These are phyloP conservation scores for Drosophila truncata DNA, from an alignment of 1,140 invertebrate genomes.

Conservation along the genomic window DNA sequence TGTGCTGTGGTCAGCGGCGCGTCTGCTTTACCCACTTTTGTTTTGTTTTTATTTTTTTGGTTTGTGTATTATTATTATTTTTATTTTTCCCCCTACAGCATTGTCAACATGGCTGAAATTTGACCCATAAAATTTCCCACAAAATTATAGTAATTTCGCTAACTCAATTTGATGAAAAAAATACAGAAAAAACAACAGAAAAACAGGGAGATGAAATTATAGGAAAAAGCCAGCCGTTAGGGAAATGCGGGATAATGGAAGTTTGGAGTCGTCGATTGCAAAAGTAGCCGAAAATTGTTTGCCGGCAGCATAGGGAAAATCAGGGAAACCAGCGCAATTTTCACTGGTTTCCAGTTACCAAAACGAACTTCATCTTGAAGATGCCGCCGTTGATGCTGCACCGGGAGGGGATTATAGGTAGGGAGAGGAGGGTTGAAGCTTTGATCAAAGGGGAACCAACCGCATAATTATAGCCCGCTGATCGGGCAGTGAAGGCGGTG, in stretches of 20 bases:
- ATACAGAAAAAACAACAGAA: slow-evolving; percentile 19
- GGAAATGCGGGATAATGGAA: slow-evolving; percentile 43
- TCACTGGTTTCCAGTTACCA: slow-evolving; percentile 70
- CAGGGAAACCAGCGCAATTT: slow-evolving; percentile 63
- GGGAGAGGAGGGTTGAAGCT: background rate
- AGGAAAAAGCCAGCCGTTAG: slow-evolving; percentile 51
- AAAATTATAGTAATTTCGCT: slow-evolving; percentile 82
- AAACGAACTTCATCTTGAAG: slow-evolving; percentile 38
- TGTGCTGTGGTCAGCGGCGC: slow-evolving; percentile 66
- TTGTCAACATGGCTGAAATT: slow-evolving; percentile 74
- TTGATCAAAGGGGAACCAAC: slow-evolving; percentile 47
- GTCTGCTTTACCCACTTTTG: slow-evolving; percentile 52
- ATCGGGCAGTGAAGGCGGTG: slow-evolving; percentile 35
- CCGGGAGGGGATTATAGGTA: background rate
- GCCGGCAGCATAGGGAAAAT: slow-evolving; percentile 17
- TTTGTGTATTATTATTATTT: slow-evolving; percentile 15
- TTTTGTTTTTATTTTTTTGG: background rate
- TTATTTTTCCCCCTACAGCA: slow-evolving; percentile 22
- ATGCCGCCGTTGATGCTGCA: slow-evolving; percentile 26
- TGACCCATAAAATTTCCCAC: slow-evolving; percentile 82
- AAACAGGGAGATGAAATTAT: slow-evolving; percentile 42
- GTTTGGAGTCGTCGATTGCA: slow-evolving; percentile 51
- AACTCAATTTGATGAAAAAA: slow-evolving; percentile 74
- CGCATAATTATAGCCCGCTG: slow-evolving; percentile 70
- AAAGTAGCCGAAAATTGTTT: slow-evolving; percentile 74